Evolutionary conservation across 35 echinoderm and acorn worm species (phyloP), one percentile per base, ranked within the genome.

Genomic region (Apostichopus japonicus): DNA sequence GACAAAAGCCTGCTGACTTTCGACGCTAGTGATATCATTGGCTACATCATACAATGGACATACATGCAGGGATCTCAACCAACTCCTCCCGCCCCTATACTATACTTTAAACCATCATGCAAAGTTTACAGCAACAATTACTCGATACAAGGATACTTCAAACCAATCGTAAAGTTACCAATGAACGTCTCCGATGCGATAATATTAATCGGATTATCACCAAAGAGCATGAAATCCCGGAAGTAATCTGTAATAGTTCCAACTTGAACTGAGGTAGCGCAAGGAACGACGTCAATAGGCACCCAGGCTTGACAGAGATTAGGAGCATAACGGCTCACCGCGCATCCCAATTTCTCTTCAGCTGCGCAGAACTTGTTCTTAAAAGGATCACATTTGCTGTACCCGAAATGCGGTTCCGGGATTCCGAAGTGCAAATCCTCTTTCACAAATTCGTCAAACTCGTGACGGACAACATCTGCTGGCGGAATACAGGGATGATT

Each of bases 221-320:
- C 27, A 33, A 33, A 33, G 27, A 33, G 27, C 27, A 33, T 33
- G 27, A 33, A 33, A 0, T 33, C 27, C 27, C 27, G 27, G 27
- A 33, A 33, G 27, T 33, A 33, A 33, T 33, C 27, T 33, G 27
- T 33, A 33, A 33, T 1, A 33, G 27, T 33, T 33, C 27, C 27
- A 33, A 33, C 27, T 33, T 33, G 27, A 33, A 80, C 78, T 8
- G 13, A 44, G 4, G 78, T 80, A 13, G 33, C 44, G 58, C 83
- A 86, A 10, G 4, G 25, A 15, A 55, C 7, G 4, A 58, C 54
- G 17, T 86, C 58, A 4, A 17, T n/a, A 1, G 83, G n/a, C n/a
- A n/a, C n/a, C n/a, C n/a, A n/a, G n/a, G n/a, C n/a, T n/a, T 55
- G 83, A 54, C 83, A 86, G 52, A 86, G 54, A 23, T 86, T 24